Base-by-base conservation (phyloP, 2,888 invertebrate species). In the Drosophila rubida region DNA sequence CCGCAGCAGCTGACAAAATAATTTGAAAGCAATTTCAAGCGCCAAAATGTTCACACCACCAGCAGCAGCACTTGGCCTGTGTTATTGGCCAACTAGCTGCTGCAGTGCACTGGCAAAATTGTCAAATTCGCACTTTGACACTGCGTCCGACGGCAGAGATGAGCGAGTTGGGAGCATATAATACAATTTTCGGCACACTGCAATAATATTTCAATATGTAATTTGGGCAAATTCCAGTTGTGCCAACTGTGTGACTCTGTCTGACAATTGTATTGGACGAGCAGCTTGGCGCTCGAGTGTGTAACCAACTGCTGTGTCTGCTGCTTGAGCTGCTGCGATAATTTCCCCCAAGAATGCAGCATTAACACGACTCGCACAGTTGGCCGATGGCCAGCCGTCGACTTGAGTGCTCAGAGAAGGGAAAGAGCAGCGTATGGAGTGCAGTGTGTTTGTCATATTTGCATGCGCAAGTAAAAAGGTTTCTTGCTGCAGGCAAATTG, bases 1-100 rank as follows among this genome's bases (percentile, higher is more conserved):
- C 13, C 13, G n/a, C n/a, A 35, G 80, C 65, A 83, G 76, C 84
- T 89, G 90, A 89, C 89, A 91, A 83, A 87, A 89, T 90, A 90
- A 90, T 91, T 91, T 83, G 87, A 88, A 82, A 89, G 86, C 90
- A 87, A 91, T 90, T 90, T 90, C 78, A 54, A 74, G 69, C 78
- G 67, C 69, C 88, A 16, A 71, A 77, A 71, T 75, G 72, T 78
- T 82, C 75, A 79, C 61, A 65, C 82, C 78, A 85, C n/a, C n/a
- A n/a, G n/a, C n/a, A n/a, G n/a, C n/a, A n/a, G n/a, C n/a, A n/a
- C 62, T 70, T 11, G 16, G 70, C 57, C 65, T 60, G 69, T 57
- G 51, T 13, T 6, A 51, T 54, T 74, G 68, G 32, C 45, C 19
- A 19, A 46, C 41, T 49, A 37, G 41, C 37, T 2, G 19, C 19